A percentile compares a stretch with the other conserved stretches of the same genome.
Evolutionary conservation across 2,888 invertebrate species (phyloP).

Genomic region (Troides aeacus): DNA sequence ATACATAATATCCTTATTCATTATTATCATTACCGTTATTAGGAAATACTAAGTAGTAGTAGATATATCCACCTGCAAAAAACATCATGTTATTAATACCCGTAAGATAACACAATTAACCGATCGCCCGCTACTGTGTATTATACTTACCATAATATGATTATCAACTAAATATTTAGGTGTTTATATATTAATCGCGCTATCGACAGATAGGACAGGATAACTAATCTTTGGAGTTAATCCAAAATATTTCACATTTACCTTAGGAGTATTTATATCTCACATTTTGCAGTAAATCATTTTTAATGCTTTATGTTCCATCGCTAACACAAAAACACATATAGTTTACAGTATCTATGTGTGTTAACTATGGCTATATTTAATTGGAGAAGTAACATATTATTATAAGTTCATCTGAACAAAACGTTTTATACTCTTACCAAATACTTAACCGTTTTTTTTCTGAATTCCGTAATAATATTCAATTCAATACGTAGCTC

Average conservation of each 20-base stretch:
- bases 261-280: not conserved
- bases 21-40: constrained; percentile 54
- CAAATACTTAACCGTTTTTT: constrained; percentile 4
- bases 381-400: not conserved
- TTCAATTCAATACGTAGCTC: constrained; percentile 16
- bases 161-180: constrained; percentile 25
- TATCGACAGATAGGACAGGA: constrained; percentile 32
- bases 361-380: not conserved
- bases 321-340: not conserved
- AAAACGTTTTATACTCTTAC: constrained; percentile 3
- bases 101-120: constrained; percentile 30
- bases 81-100: constrained; percentile 46
- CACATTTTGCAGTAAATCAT: not conserved
- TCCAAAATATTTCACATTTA: constrained; percentile 23
- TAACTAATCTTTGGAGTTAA: constrained; percentile 29
- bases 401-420: constrained; percentile 4
- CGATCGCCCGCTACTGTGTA: constrained; percentile 15
- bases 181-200: constrained; percentile 30
- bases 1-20: constrained; percentile 41
- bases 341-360: not conserved
- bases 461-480: constrained; percentile 6
- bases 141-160: constrained; percentile 18
- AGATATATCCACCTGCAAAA: constrained; percentile 58
- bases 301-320: not conserved
- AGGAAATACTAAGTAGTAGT: constrained; percentile 48